Evolutionary conservation across 2,888 invertebrate species (phyloP).

Genomic region (Cephus sareptanus): DNA sequence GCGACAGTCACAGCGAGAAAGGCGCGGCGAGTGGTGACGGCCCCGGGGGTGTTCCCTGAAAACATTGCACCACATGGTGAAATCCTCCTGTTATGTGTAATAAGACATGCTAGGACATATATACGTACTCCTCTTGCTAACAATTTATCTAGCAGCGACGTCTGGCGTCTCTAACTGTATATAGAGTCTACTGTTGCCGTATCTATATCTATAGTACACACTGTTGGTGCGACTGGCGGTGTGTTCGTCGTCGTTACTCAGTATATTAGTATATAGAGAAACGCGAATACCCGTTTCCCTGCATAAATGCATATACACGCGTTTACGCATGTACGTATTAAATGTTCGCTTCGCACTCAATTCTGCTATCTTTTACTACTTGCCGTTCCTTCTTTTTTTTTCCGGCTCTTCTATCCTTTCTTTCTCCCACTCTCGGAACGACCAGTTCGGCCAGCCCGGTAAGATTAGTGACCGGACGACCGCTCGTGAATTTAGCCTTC

Average conservation of each 20-base stretch:
- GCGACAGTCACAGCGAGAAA: background rate
- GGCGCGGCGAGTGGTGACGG: background rate
- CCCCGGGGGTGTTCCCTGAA: constrained; percentile 24
- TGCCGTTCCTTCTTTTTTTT: background rate
- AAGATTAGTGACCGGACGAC: constrained; percentile 33
- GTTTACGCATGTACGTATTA: background rate
- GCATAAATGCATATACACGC: background rate
- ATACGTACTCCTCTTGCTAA: background rate
- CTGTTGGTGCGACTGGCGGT: background rate
- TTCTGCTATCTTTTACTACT: background rate
- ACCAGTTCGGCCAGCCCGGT: background rate
- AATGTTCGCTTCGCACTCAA: background rate
- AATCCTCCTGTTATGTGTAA: constrained; percentile 28
- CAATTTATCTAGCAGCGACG: background rate
- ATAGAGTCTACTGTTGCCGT: background rate
- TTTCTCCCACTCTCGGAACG: background rate
- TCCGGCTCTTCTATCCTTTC: background rate
- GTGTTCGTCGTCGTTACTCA: too few species aligned
- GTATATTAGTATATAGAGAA: background rate
- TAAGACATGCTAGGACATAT: background rate
- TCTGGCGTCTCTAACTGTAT: background rate
- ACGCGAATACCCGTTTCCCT: background rate
- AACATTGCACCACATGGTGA: constrained; percentile 49
- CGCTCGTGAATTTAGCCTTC: constrained; percentile 38
- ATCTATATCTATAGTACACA: background rate